These are phyloP conservation scores for Diplolepis rosae DNA, from an alignment of 2,888 invertebrate genomes.

Conservation along the genomic window DNA sequence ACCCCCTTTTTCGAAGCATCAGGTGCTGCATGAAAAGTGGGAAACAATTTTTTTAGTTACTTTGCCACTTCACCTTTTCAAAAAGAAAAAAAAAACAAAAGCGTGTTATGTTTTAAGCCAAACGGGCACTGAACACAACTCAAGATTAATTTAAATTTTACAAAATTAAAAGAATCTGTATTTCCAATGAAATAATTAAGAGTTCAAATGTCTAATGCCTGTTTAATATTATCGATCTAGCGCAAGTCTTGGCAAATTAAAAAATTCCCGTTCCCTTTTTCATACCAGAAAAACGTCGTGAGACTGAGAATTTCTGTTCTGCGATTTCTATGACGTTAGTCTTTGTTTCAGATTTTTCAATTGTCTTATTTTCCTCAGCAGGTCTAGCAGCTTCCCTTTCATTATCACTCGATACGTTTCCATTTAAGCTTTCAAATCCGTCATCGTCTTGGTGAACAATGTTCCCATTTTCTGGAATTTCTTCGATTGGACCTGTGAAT, in stretches of 20 bases:
- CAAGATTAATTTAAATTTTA: background rate
- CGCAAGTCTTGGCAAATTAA: background rate
- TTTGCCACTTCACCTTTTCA: constrained; percentile 51
- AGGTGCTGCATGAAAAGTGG: constrained; percentile 59
- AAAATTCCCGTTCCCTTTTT: background rate
- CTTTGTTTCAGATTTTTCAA: constrained; percentile 12
- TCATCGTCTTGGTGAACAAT: constrained; percentile 79
- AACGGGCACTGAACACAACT: constrained; percentile 43
- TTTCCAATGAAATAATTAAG: background rate
- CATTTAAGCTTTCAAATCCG: constrained; percentile 90
- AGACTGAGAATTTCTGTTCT: background rate
- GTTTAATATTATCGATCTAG: background rate
- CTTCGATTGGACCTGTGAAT: constrained; percentile 23
- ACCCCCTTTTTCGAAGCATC: constrained; percentile 53
- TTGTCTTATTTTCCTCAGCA: constrained; percentile 33
- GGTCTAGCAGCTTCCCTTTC: constrained; percentile 72
- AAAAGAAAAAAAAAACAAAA: too few species aligned
- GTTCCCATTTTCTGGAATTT: constrained; percentile 55
- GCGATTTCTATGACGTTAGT: constrained; percentile 2
- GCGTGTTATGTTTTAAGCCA: constrained; percentile 42
- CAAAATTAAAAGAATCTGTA: background rate
- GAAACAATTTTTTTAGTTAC: constrained; percentile 54
- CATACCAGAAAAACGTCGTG: constrained; percentile 22
- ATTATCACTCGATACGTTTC: constrained; percentile 85
- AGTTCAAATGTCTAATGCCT: background rate